phyloP scores from a whole-genome alignment of 2,797 vertebrate species.

The Lophotriccus pileatus region DNA sequence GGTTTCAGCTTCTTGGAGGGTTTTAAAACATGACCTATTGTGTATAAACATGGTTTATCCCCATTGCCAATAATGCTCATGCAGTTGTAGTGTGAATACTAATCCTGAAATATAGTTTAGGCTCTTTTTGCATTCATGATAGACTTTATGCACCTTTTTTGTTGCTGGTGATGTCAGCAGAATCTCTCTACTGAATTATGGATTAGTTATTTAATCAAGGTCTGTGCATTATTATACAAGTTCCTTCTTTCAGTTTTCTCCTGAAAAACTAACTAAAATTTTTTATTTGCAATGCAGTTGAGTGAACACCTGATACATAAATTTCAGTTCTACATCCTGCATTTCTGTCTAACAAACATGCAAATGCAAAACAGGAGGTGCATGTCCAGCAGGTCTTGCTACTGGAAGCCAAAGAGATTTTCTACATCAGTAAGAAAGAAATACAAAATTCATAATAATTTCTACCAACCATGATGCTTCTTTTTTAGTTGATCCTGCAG shows the following conservation, averaged over 20 bases:
- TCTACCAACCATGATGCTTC: background rate
- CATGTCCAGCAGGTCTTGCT: background rate
- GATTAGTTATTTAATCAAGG: conserved; percentile 72
- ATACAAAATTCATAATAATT: background rate
- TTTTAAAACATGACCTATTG: background rate
- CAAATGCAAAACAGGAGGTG: background rate
- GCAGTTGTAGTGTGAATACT: background rate
- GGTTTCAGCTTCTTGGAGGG: background rate
- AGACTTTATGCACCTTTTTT: conserved; percentile 10
- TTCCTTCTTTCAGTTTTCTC: conserved; percentile 36
- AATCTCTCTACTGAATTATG: conserved; percentile 70
- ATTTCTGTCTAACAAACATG: background rate
- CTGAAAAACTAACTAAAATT: conserved; percentile 26
- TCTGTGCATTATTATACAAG: conserved; percentile 12
- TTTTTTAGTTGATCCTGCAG: background rate
- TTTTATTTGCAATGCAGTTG: conserved; percentile 5
- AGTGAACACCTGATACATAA: conserved; percentile 18
- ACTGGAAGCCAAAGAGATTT: background rate
- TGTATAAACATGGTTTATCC: background rate
- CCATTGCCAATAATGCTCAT: background rate
- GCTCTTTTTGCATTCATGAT: conserved; percentile 63
- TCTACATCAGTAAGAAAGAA: background rate
- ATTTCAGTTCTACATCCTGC: background rate
- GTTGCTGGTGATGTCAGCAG: conserved; percentile 71
- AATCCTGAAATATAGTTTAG: conserved; percentile 10